Conservation (phyloP, 1,140 invertebrate genomes). For the Ostrea edulis region DNA sequence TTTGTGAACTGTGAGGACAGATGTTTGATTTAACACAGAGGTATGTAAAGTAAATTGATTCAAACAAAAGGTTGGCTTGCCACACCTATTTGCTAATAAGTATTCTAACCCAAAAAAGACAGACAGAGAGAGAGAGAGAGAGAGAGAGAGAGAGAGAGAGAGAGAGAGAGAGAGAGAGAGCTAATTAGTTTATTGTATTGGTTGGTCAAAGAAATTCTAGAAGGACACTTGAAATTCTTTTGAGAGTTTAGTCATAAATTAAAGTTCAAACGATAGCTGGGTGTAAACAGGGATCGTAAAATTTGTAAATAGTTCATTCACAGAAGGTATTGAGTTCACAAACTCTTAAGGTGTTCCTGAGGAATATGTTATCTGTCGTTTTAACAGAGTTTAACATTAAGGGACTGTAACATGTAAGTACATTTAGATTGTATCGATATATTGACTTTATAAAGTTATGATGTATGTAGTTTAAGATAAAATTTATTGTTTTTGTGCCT, state of each 20-base stretch:
- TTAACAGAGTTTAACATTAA: no score
- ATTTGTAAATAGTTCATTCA: slow-evolving; percentile 3
- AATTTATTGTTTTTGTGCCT: no score
- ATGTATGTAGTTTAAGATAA: no score
- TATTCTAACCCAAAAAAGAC: not conserved
- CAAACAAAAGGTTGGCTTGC: not conserved
- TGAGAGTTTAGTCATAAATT: not conserved
- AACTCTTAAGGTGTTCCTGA: not conserved
- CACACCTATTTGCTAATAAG: not conserved
- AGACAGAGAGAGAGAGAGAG: no score
- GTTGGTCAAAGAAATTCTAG: not conserved
- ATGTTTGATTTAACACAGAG: not conserved
- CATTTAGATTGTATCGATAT: no score
- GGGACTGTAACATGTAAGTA: no score
- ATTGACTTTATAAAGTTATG: no score
- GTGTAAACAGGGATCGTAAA: not conserved
- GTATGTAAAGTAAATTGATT: not conserved
- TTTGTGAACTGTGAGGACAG: no score
- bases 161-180: no score
- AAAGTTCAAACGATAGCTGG: slow-evolving; percentile 15
- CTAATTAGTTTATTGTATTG: not conserved
- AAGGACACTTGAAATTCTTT: not conserved
- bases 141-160: no score
- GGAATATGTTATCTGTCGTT: no score
- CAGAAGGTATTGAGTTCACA: not conserved